These are phyloP conservation scores for Saccostrea cuccullata DNA, from an alignment of 1,140 invertebrate species.

Conservation along the genomic window DNA sequence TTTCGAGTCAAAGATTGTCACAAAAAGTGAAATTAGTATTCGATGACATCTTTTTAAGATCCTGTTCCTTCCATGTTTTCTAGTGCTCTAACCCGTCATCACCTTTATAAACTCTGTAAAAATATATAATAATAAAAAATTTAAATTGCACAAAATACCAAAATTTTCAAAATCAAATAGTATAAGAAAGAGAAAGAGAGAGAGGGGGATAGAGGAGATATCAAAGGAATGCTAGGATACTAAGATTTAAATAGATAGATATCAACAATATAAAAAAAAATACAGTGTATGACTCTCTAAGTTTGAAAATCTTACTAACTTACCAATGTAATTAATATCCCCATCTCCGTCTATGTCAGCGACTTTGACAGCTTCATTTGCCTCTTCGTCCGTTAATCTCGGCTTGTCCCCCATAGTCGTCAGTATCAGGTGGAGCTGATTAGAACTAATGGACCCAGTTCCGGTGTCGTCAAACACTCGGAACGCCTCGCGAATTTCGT, in stretches of 20 bases:
- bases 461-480: constrained; percentile 37
- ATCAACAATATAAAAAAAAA: too few species aligned
- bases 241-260: too few species aligned
- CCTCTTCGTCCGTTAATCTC: constrained; percentile 17
- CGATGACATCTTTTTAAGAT: too few species aligned
- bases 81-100: neutral
- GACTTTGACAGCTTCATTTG: constrained; percentile 26
- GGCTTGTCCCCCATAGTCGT: constrained; percentile 34
- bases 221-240: too few species aligned
- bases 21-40: too few species aligned
- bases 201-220: too few species aligned
- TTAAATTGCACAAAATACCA: too few species aligned
- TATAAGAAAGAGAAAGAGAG: too few species aligned
- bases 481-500: constrained; percentile 42
- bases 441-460: constrained; percentile 23
- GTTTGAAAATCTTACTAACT: neutral
- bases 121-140: too few species aligned
- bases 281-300: too few species aligned
- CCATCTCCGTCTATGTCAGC: constrained; percentile 46
- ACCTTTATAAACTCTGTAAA: constrained; percentile 19
- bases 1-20: too few species aligned
- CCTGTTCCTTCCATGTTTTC: neutral
- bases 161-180: too few species aligned
- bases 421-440: constrained; percentile 12
- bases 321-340: constrained; percentile 37